Conservation (phyloP, 2,888 invertebrate genomes). For the Nomada flava region DNA sequence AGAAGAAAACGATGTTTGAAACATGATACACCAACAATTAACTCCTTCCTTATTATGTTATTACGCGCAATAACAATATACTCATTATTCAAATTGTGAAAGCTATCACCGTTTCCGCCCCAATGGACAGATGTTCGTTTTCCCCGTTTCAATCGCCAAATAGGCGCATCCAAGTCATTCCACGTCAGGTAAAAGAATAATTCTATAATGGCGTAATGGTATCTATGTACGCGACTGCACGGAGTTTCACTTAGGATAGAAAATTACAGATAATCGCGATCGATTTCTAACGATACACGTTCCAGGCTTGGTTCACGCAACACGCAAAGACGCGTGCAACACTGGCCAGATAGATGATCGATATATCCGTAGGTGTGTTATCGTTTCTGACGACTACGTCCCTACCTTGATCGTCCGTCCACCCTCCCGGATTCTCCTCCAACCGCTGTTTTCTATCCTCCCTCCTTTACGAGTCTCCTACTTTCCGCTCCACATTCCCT, state of each 20-base stretch:
- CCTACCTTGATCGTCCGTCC: constrained; percentile 59
- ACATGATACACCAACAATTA: too few relatives aligned
- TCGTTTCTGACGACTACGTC: constrained; percentile 76
- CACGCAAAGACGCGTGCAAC: constrained; percentile 52
- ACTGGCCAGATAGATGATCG: constrained; percentile 74
- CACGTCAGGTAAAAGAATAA: neutral
- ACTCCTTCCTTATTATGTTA: too few relatives aligned
- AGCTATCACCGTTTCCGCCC: neutral
- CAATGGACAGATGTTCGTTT: neutral
- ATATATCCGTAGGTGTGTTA: constrained; percentile 78
- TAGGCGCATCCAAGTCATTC: neutral
- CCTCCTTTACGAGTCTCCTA: constrained; percentile 49
- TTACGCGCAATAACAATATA: too few relatives aligned
- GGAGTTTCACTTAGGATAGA: neutral
- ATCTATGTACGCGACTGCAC: constrained; percentile 5
- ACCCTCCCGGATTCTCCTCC: constrained; percentile 51
- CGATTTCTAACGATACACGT: constrained; percentile 47
- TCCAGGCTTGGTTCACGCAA: constrained; percentile 24
- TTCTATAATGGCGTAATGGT: neutral
- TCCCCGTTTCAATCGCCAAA: neutral
- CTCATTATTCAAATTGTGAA: too few relatives aligned
- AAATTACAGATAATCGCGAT: constrained; percentile 28
- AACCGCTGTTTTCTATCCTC: constrained; percentile 59
- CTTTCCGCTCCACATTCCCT: constrained; percentile 49
- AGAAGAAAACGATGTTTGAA: too few relatives aligned